Base-by-base conservation (phyloP, 2,888 invertebrate species). In the Eupithecia pulchellata region DNA sequence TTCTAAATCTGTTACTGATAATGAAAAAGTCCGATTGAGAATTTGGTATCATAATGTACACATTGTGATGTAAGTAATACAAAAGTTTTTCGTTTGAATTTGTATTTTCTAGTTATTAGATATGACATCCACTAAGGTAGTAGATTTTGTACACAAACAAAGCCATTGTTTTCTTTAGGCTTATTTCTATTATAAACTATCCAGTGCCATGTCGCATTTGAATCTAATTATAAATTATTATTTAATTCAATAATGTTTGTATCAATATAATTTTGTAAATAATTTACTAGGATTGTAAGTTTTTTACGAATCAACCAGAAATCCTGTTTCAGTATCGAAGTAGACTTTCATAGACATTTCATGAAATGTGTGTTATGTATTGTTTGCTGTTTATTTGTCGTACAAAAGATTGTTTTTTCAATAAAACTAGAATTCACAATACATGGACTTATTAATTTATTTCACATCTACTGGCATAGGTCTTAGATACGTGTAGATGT, bases 391-490 rank as follows among this genome's bases (percentile, higher is more conserved):
- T 68, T 75, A 76, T 71, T 66, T 73, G 68, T 71, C 73, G 71
- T 72, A 72, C 64, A 52, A 67, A 74, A 69, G 67, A 77, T 79
- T 81, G 81, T 80, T 79, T 81, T 77, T 76, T 70, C 66, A 84
- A 82, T 85, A 84, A 84, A 85, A 71, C 71, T 82, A 84, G 82
- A 82, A 82, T 85, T 84, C 84, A 79, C 82, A 83, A 80, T 76
- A 74, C 36, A 34, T 68, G n/a, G n/a, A n/a, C n/a, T 61, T 25
- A 11, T 25, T 69, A n/a, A 57, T 47, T 57, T 39, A 39, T 64
- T 68, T 68, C 34, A 5, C n/a, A n/a, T n/a, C n/a, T n/a, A n/a
- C n/a, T n/a, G n/a, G n/a, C n/a, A n/a, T n/a, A n/a, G n/a, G n/a
- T n/a, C n/a, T n/a, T n/a, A n/a, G n/a, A n/a, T n/a, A n/a, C n/a